Conservation (phyloP, 2,113 vertebrate species). For the Cochlearius cochlearius region DNA sequence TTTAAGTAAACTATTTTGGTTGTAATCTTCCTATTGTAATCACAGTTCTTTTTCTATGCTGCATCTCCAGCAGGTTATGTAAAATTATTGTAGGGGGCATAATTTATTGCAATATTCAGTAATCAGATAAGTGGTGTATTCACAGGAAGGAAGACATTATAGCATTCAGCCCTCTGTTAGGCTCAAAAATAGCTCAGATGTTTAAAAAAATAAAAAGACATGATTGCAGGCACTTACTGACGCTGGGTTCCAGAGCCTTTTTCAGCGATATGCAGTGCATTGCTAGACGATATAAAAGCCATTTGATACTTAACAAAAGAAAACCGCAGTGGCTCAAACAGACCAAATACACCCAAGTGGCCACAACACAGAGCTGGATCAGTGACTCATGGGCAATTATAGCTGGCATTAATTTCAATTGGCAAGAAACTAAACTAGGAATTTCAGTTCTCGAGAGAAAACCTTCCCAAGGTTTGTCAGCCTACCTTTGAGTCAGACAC, state of each 20-base stretch:
- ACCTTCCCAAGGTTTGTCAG: background rate
- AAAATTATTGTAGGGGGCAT: background rate
- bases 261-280: background rate
- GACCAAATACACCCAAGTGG: background rate
- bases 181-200: slow-evolving; percentile 44
- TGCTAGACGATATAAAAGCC: background rate
- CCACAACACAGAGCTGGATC: background rate
- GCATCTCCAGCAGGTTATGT: background rate
- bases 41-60: background rate
- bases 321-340: background rate
- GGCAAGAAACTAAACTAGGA: background rate
- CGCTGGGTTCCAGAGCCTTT: background rate
- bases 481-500: background rate
- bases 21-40: background rate
- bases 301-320: slow-evolving; percentile 6
- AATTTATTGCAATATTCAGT: slow-evolving; percentile 36
- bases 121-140: slow-evolving; percentile 51
- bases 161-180: slow-evolving; percentile 7
- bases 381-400: slow-evolving; percentile 5
- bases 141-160: slow-evolving; percentile 30
- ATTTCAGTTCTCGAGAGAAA: background rate
- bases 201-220: background rate
- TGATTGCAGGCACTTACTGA: slow-evolving; percentile 39
- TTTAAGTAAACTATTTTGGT: background rate
- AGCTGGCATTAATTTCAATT: background rate